Evolutionary conservation across 1,140 invertebrate genomes (phyloP), one percentile per base, ranked within the genome.

Genomic region (Leptestheria dahalacensis): DNA sequence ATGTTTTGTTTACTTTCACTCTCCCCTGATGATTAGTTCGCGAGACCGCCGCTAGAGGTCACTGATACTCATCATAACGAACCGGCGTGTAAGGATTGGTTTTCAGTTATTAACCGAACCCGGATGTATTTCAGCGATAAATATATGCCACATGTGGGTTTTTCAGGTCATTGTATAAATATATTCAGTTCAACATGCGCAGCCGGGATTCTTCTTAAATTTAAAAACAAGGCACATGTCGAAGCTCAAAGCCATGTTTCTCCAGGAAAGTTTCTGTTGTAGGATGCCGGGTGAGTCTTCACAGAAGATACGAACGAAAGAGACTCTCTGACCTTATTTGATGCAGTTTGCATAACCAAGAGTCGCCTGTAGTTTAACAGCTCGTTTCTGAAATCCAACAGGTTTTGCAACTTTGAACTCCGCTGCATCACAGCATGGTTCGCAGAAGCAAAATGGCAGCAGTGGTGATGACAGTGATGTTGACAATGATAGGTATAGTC

Each of bases 241-340:
- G 6, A 6, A 41, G 6, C 6, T 18, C 10, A 57, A 10, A 29
- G 47, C 59, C 59, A 60, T 60, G 59, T 60, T 60, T 60, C 33
- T 9, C 33, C 33, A 9, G 33, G 33, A 41, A 9, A 41, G 15
- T 41, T 41, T 41, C 33, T 41, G 15, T n/a, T n/a, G n/a, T 41
- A 41, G 6, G 15, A 15, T 15, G 33, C 6, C 6, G 33, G 15
- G 15, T 15, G 33, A 41, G 6, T 41, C 33, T 6, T 9, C 6
- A 41, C 33, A 41, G 33, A 41, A 41, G 33, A 15, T 41, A 6
- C 33, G n/a, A n/a, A n/a, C n/a, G n/a, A n/a, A n/a, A 41, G 33
- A 41, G 33, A 41, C 6, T 41, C 15, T 41, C 33, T 41, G 33
- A 41, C 33, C 15, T 41, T 41, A 6, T 41, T 15, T 9, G 33